Conservation (phyloP, 1,140 invertebrate species). For the Philotrypesis tridentata region DNA sequence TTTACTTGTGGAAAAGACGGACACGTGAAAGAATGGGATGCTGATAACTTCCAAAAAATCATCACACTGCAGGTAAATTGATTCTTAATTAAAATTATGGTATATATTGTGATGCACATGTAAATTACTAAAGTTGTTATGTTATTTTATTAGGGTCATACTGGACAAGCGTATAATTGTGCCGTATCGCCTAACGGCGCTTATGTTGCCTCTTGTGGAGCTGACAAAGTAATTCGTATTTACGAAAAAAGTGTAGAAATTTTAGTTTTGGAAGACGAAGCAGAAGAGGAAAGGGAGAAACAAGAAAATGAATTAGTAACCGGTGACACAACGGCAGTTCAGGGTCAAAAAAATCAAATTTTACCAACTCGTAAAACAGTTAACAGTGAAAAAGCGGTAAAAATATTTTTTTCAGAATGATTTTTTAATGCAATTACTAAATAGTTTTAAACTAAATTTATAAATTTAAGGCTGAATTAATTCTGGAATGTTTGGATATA, state of each 20-base stretch:
- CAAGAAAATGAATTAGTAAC: conserved; percentile 83
- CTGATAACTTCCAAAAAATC: conserved; percentile 93
- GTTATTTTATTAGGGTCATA: conserved; percentile 78
- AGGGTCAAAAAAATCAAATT: conserved; percentile 82
- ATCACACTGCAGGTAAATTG: conserved; percentile 85
- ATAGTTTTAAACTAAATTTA: conserved; percentile 27
- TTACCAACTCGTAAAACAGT: conserved; percentile 92
- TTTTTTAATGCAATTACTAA: neutral
- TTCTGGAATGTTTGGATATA: conserved; percentile 91
- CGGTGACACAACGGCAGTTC: conserved; percentile 80
- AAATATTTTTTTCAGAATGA: conserved; percentile 54
- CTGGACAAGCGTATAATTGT: conserved; percentile 84
- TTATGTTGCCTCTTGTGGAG: conserved; percentile 87
- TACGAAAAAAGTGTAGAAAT: conserved; percentile 92
- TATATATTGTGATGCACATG: conserved; percentile 9
- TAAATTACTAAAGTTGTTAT: neutral
- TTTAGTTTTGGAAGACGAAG: conserved; percentile 92
- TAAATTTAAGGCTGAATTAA: conserved; percentile 83
- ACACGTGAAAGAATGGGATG: conserved; percentile 97
- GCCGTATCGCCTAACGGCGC: conserved; percentile 88
- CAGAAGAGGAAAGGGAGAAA: conserved; percentile 87
- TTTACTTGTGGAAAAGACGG: conserved; percentile 96
- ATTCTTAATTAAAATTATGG: conserved; percentile 29
- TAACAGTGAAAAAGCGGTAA: conserved; percentile 91
- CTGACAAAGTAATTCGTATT: conserved; percentile 91